Evolutionary conservation across 53 echinoderm and acorn worm genomes (phyloP).

Genomic region (Arbacia lixula): DNA sequence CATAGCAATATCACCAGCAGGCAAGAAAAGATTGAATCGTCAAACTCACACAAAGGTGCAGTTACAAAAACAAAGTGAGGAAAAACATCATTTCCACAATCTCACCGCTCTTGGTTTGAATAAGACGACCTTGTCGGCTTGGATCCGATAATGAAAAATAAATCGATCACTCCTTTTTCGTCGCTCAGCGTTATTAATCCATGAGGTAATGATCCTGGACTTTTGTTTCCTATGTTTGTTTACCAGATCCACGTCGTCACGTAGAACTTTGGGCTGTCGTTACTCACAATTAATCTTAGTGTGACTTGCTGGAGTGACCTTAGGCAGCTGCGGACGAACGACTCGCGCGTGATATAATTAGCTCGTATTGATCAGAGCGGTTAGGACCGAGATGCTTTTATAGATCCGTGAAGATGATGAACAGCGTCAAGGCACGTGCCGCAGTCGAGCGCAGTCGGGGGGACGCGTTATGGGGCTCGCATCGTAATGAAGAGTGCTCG

Average conservation of each 20-base stretch:
- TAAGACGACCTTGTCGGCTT: slow-evolving; percentile 19
- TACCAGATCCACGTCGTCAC: not conserved
- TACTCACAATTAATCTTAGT: slow-evolving; percentile 3
- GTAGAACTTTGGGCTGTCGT: not conserved
- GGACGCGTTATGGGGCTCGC: slow-evolving; percentile 16
- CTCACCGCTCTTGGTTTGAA: not conserved
- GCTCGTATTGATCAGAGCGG: slow-evolving; percentile 27
- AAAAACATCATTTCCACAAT: not conserved
- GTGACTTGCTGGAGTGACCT: slow-evolving; percentile 25
- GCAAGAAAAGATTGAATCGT: slow-evolving; percentile 6
- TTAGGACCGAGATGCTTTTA: slow-evolving; percentile 37
- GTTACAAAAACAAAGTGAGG: not conserved
- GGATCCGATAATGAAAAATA: slow-evolving; percentile 14
- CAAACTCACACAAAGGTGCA: not conserved
- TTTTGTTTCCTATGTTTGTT: too few species aligned
- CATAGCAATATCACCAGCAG: slow-evolving; percentile 12
- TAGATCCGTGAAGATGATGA: slow-evolving; percentile 29
- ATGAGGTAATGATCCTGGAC: not conserved
- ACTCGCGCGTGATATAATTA: slow-evolving; percentile 36
- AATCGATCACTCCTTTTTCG: slow-evolving; percentile 9
- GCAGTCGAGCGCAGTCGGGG: slow-evolving; percentile 7
- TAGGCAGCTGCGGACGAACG: slow-evolving; percentile 8
- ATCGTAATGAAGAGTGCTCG: slow-evolving; percentile 10
- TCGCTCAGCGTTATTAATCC: not conserved
- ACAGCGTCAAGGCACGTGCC: slow-evolving; percentile 30